Conservation (phyloP, 2,888 invertebrate species). For the Platynereis dumerilii region DNA sequence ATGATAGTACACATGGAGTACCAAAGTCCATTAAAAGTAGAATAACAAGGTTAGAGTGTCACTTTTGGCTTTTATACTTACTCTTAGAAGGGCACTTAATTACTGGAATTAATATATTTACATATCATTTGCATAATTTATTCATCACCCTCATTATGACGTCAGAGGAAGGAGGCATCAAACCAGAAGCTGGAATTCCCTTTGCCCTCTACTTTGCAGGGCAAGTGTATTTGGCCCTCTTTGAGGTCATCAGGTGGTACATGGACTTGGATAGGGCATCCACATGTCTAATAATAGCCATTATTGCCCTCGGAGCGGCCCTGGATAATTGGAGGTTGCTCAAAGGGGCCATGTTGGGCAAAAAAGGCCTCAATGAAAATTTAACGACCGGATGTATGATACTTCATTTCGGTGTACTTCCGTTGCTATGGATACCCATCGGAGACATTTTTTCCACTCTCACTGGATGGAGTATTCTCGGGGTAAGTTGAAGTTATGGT, state of each 20-base stretch:
- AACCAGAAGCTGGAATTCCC: not conserved
- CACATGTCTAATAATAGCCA: not conserved
- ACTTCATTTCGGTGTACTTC: not conserved
- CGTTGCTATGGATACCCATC: constrained; percentile 1
- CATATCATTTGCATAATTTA: too few relatives aligned
- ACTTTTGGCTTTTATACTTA: too few relatives aligned
- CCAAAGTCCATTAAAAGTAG: too few relatives aligned
- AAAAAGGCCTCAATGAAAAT: not conserved
- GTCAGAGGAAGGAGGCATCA: too few relatives aligned
- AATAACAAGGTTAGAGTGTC: too few relatives aligned
- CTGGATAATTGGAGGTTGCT: not conserved
- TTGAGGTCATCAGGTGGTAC: not conserved
- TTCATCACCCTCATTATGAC: too few relatives aligned
- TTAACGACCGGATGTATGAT: not conserved
- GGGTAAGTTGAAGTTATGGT: too few relatives aligned
- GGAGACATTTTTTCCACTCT: not conserved
- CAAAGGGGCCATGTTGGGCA: not conserved
- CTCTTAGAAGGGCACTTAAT: too few relatives aligned
- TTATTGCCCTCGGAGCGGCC: not conserved
- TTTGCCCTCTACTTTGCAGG: not conserved
- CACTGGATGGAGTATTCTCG: too few relatives aligned
- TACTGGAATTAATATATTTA: too few relatives aligned
- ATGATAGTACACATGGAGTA: too few relatives aligned
- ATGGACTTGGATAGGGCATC: not conserved
- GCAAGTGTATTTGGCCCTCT: constrained; percentile 2